Evolutionary conservation across 2,797 vertebrate genomes (phyloP).

Genomic region (Sebastiscus albofasciatus): DNA sequence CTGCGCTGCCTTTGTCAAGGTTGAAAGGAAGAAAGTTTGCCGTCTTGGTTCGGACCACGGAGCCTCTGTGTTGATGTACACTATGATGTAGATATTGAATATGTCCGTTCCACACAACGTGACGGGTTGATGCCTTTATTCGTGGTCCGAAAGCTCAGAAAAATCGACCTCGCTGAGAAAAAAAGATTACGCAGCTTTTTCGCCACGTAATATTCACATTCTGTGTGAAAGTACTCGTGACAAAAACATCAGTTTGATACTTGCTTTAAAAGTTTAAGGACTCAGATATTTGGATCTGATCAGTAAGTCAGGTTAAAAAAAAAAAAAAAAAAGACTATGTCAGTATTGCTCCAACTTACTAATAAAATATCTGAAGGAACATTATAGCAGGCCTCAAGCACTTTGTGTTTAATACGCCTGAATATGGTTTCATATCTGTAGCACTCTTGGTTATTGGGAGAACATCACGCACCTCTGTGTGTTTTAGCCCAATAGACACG

Average conservation of each 20-base stretch:
- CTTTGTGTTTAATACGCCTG: neutral
- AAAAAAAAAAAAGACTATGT: neutral
- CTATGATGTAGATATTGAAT: no score
- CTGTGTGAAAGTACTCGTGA: accelerated
- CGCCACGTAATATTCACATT: accelerated
- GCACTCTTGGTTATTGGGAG: neutral
- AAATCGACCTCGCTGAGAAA: accelerated
- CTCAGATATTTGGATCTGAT: neutral
- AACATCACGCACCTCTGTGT: neutral
- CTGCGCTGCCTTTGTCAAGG: no score
- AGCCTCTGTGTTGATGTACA: no score
- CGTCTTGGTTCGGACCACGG: no score
- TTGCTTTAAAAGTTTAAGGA: neutral
- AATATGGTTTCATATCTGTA: neutral
- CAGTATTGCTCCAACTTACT: neutral
- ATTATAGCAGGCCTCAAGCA: neutral
- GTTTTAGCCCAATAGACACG: neutral
- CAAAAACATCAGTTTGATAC: accelerated
- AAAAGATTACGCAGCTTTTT: accelerated
- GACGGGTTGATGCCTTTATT: no score
- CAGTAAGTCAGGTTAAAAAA: neutral
- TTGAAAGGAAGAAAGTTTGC: no score
- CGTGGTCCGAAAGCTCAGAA: accelerated
- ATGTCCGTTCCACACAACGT: no score
- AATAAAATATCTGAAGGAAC: neutral